Base-by-base conservation (phyloP, 2,113 vertebrate genomes). In the Cyanoderma ruficeps region DNA sequence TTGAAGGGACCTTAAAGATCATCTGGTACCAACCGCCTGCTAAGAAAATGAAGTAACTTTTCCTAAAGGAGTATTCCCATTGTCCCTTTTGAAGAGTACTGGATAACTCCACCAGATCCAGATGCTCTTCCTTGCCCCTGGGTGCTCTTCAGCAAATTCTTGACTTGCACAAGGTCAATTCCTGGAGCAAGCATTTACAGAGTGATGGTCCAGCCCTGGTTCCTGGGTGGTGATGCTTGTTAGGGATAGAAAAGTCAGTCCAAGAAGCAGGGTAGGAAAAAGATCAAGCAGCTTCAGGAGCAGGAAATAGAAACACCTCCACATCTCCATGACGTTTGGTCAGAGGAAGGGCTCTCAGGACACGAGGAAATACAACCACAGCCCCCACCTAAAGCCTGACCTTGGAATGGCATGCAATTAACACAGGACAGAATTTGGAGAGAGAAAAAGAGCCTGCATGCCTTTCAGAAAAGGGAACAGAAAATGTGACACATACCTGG, bases 401-500 rank as follows among this genome's bases (percentile, higher is more conserved):
- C 60, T 22, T 15, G 7, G 9, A 41, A 53, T 0, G 8, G 24
- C 59, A n/a, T 0, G 18, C 28, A 47, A 41, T 22, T 27, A 46
- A 44, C 4, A 1, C 1, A 10, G 9, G 35, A 15, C 22, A 55
- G 17, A n/a, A 22, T 11, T 2, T 2, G 18, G 65, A 16, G 31
- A 59, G 20, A 49, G 24, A 22, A 20, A 10, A 47, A 25, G 41
- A 27, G 31, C 15, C 69, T n/a, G 18, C 13, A 2, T 0, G 2
- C 9, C 31, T 33, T 31, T 15, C 20, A 37, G 59, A 7, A 78
- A 35, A 64, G 41, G 68, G 19, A 79, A 35, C 0, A 10, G 69
- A 18, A 68, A 75, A 67, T 0, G 3, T 9, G 55, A 67, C 64
- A 91, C 99, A 39, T 98, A 99, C 99, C 98, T 95, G 97, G 96